Conservation (phyloP, 2,888 invertebrate species). For the Stegophylla sp. region DNA sequence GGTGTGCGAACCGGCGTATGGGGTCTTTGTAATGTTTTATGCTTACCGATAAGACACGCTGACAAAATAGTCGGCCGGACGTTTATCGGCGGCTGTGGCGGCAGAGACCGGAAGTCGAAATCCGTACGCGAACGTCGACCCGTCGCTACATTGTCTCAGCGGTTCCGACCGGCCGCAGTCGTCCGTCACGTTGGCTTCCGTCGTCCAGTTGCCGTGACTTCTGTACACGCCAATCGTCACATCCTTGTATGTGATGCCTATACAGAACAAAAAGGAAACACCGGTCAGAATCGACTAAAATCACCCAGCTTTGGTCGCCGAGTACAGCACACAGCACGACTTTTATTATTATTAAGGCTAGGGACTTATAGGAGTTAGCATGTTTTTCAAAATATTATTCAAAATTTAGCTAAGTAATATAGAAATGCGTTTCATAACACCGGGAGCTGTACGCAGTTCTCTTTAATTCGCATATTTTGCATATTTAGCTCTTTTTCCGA, state of each 20-base stretch:
- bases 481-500: too few relatives aligned
- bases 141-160: constrained; percentile 35
- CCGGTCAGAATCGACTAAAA: not conserved
- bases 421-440: too few relatives aligned
- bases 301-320: too few relatives aligned
- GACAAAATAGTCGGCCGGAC: constrained; percentile 35
- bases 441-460: too few relatives aligned
- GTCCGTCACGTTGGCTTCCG: constrained; percentile 15
- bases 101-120: constrained; percentile 36
- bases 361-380: too few relatives aligned
- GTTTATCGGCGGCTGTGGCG: not conserved
- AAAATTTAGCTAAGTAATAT: too few relatives aligned
- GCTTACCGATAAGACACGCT: constrained; percentile 40
- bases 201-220: constrained; percentile 7
- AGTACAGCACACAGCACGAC: too few relatives aligned
- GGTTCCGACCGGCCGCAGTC: constrained; percentile 19
- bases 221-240: constrained; percentile 25
- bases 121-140: constrained; percentile 32
- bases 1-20: not conserved
- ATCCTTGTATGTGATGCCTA: constrained; percentile 24
- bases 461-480: too few relatives aligned
- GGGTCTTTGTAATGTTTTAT: not conserved
- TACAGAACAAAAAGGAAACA: not conserved
- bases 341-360: too few relatives aligned
- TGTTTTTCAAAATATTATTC: too few relatives aligned